Evolutionary conservation across 2,113 vertebrate genomes (phyloP).

Genomic region (Hyla sarda): DNA sequence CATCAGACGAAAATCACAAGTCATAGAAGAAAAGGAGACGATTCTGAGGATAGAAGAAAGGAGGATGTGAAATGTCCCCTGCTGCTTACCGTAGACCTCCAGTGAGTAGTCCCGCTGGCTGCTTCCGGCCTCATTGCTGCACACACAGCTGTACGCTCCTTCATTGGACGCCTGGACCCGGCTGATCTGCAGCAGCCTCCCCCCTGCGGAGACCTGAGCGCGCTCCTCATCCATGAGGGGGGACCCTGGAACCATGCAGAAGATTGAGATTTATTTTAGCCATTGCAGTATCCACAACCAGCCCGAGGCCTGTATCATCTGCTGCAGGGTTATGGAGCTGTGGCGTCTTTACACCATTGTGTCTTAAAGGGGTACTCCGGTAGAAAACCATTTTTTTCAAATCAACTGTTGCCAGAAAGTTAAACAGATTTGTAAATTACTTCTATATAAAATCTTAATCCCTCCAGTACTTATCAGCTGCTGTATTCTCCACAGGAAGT

Average conservation of each 20-base stretch:
- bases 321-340: no score
- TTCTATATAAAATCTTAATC: no score
- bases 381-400: no score
- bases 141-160: conserved; percentile 70
- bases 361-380: no score
- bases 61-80: neutral
- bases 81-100: conserved; percentile 70
- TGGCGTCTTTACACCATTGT: no score
- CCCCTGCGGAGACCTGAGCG: conserved; percentile 59
- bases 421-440: no score
- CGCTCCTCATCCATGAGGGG: conserved; percentile 51
- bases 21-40: neutral
- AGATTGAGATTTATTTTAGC: neutral
- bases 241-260: conserved; percentile 60
- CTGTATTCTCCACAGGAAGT: no score
- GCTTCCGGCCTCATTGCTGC: conserved; percentile 68
- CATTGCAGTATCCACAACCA: no score
- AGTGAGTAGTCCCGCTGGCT: conserved; percentile 68
- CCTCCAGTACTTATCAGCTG: no score
- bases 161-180: conserved; percentile 61
- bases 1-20: neutral
- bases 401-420: no score
- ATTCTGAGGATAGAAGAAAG: neutral
- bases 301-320: no score
- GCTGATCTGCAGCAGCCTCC: conserved; percentile 67